Conservation (phyloP, 2,888 invertebrate genomes). For the Dryocosmus kuriphilus region DNA sequence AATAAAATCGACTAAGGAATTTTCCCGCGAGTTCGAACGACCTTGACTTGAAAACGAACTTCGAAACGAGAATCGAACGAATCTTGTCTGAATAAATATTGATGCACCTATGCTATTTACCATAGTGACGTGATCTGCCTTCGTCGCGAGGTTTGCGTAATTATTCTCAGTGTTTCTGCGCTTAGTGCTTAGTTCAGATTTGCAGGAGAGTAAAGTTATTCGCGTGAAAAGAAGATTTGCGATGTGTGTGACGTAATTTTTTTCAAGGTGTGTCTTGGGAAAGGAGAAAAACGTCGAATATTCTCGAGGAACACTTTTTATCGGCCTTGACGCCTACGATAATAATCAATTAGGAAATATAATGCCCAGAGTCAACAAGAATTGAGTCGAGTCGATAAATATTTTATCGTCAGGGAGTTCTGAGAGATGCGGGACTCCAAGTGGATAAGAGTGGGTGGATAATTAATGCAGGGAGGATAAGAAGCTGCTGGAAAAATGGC, state of each 20-base stretch:
- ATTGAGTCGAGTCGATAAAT: background rate
- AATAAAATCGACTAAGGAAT: background rate
- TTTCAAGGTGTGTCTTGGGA: background rate
- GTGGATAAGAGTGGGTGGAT: constrained; percentile 28
- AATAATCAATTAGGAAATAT: constrained; percentile 9
- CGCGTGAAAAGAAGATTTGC: constrained; percentile 2
- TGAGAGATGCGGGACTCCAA: constrained; percentile 43
- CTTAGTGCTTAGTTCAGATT: background rate
- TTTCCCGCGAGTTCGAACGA: background rate
- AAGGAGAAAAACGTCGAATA: constrained; percentile 4
- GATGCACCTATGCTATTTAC: background rate
- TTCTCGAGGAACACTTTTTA: background rate
- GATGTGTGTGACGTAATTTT: background rate
- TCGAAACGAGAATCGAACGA: constrained; percentile 1
- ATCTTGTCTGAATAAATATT: constrained; percentile 16
- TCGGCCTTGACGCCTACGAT: constrained; percentile 1
- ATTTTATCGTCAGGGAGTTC: constrained; percentile 8
- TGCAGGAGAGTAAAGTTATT: constrained; percentile 10
- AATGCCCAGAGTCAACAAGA: background rate
- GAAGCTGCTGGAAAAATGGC: constrained; percentile 62
- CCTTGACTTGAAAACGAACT: constrained; percentile 1
- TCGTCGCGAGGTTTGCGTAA: constrained; percentile 40
- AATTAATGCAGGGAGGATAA: constrained; percentile 45
- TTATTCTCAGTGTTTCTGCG: constrained; percentile 14
- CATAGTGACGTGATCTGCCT: constrained; percentile 37